Base-by-base conservation (phyloP, 1,140 invertebrate genomes). In the Drosophila bocqueti region DNA sequence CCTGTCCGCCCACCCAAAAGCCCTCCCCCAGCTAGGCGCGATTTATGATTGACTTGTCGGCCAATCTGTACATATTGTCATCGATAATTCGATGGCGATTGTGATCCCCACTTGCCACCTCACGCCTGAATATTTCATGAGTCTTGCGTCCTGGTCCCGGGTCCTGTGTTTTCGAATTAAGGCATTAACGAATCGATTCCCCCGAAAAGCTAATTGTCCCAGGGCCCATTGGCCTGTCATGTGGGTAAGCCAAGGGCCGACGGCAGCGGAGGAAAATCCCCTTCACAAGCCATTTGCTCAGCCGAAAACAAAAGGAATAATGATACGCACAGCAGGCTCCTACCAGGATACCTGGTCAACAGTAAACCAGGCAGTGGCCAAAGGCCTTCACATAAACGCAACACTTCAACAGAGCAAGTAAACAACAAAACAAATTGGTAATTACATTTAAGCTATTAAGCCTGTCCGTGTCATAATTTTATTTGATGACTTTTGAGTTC, bases 291-390 rank as follows among this genome's bases (percentile, higher is more conserved):
- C 71, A 89, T 84, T 84, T 89, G 52, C 46, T 42, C 45, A 46
- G 49, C 34, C 47, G 40, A 79, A 79, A 86, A 73, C 73, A 87
- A 83, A 79, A 63, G 72, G 66, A 55, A 86, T 87, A 86, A 86
- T 86, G 72, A 83, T 78, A 74, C 61, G n/a, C 46, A 63, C 64
- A 77, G 61, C 54, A 55, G 57, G 45, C 31, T 42, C 31, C 42
- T 26, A 36, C 34, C 24, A 45, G 57, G 61, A 67, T 43, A 55
- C 21, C 66, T 49, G 43, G 21, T 47, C 61, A 71, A 50, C 52
- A 67, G 49, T 29, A 21, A 29, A 16, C 7, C 45, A 50, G 7
- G 13, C 26, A 13, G 31, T 26, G 24, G 11, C 21, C 60, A 55
- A 66, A 66, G 11, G 52, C 36, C 36, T 24, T 45, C 5, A 26